A percentile compares a stretch with the other conserved stretches of the same genome.
These are phyloP conservation scores for Phaetusa simplex DNA, from an alignment of 2,113 vertebrate genomes.

Conservation along the genomic window DNA sequence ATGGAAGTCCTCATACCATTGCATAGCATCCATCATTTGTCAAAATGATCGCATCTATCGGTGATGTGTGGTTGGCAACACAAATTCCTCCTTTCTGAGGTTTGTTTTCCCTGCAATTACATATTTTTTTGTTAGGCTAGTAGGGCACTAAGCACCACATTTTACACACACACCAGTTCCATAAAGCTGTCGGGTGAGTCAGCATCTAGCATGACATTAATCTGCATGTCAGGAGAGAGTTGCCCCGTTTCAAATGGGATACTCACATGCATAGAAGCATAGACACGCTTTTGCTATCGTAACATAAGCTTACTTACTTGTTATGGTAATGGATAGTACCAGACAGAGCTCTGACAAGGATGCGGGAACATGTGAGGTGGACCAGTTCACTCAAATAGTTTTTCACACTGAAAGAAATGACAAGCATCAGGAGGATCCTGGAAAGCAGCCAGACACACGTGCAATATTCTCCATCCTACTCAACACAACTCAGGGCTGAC, in stretches of 20 bases:
- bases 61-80: slow-evolving; percentile 96
- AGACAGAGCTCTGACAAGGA: slow-evolving; percentile 90
- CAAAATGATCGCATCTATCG: slow-evolving; percentile 92
- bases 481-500: background rate
- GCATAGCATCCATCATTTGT: slow-evolving; percentile 95
- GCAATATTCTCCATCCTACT: background rate
- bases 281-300: background rate
- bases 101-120: slow-evolving; percentile 83
- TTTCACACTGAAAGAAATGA: slow-evolving; percentile 77
- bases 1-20: slow-evolving; percentile 79
- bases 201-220: background rate
- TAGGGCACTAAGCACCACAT: background rate
- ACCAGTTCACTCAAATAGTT: slow-evolving; percentile 87
- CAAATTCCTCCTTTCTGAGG: slow-evolving; percentile 95
- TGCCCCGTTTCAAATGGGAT: background rate
- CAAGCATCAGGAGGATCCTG: background rate
- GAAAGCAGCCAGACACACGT: background rate
- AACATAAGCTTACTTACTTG: slow-evolving; percentile 76
- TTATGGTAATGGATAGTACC: slow-evolving; percentile 91
- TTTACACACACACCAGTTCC: background rate
- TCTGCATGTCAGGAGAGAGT: background rate
- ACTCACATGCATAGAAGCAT: fast-evolving
- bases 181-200: background rate
- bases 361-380: slow-evolving; percentile 91
- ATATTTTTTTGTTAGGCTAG: background rate